phyloP scores from a whole-genome alignment of 2,888 invertebrate genomes.

The Synergus umbraculus region DNA sequence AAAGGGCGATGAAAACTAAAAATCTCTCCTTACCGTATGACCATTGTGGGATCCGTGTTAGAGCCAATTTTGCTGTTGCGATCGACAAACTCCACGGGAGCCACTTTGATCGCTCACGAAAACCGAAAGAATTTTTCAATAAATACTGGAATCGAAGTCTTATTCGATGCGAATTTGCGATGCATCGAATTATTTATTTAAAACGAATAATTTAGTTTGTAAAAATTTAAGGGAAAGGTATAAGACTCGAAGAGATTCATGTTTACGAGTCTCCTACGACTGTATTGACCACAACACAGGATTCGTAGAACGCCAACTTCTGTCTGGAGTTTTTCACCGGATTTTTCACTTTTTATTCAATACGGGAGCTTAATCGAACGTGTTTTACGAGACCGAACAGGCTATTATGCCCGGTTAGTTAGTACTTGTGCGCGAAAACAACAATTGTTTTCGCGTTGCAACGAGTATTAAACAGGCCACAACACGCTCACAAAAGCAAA shows the following conservation, averaged over 20 bases:
- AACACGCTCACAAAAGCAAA: constrained; percentile 19
- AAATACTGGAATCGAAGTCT: constrained; percentile 29
- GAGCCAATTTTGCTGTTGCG: constrained; percentile 72
- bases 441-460: constrained; percentile 52
- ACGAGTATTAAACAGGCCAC: constrained; percentile 31
- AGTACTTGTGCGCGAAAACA: constrained; percentile 41
- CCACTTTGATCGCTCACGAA: constrained; percentile 60
- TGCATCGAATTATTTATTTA: constrained; percentile 20
- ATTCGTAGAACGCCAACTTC: constrained; percentile 39
- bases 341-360: background rate
- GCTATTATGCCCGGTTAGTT: constrained; percentile 20
- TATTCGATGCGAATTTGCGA: constrained; percentile 8
- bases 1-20: constrained; percentile 8
- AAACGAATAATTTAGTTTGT: background rate
- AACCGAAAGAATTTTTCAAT: constrained; percentile 38
- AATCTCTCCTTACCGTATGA: constrained; percentile 70
- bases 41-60: constrained; percentile 75
- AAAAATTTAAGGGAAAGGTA: background rate
- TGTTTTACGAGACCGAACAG: background rate
- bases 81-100: constrained; percentile 67
- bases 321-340: constrained; percentile 3
- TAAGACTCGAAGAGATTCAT: constrained; percentile 29
- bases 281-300: constrained; percentile 43
- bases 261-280: constrained; percentile 35
- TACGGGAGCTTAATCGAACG: background rate